These are phyloP conservation scores for Pachyrhynchus sulphureomaculatus DNA, from an alignment of 1,140 invertebrate species.

Conservation along the genomic window DNA sequence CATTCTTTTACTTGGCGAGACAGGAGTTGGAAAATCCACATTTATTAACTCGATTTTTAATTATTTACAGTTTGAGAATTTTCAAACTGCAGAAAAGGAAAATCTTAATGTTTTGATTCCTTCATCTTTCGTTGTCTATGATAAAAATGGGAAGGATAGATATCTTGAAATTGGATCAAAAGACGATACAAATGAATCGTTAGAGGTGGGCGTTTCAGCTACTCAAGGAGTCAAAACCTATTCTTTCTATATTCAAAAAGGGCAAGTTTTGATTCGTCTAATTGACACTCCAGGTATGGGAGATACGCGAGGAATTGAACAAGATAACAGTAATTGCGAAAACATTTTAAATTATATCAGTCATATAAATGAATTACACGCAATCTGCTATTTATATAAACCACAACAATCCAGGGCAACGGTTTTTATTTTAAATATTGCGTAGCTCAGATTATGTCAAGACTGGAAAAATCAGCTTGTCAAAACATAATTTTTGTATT, in stretches of 20 bases:
- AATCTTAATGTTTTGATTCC: conserved; percentile 40
- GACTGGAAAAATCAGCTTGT: conserved; percentile 42
- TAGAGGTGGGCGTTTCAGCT: conserved; percentile 37
- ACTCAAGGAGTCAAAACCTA: conserved; percentile 46
- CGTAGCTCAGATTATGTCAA: conserved; percentile 41
- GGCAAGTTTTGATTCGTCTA: conserved; percentile 34
- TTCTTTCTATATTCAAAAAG: conserved; percentile 38
- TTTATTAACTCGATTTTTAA: conserved; percentile 48
- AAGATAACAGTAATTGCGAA: conserved; percentile 45
- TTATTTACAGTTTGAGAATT: conserved; percentile 39
- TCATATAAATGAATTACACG: conserved; percentile 39
- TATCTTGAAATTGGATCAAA: conserved; percentile 21
- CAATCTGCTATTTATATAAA: conserved; percentile 43
- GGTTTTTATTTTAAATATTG: conserved; percentile 42
- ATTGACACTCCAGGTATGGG: conserved; percentile 47
- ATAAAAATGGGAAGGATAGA: conserved; percentile 34
- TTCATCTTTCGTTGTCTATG: conserved; percentile 34
- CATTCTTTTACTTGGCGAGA: conserved; percentile 45
- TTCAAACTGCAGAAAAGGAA: conserved; percentile 37
- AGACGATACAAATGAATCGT: conserved; percentile 41
- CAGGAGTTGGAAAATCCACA: conserved; percentile 48
- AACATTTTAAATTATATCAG: conserved; percentile 42
- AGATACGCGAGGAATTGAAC: conserved; percentile 40
- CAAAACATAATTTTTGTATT: conserved; percentile 46
- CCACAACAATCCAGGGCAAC: conserved; percentile 37